phyloP scores from a whole-genome alignment of 2,113 vertebrate genomes.

The Poicephalus gulielmi region DNA sequence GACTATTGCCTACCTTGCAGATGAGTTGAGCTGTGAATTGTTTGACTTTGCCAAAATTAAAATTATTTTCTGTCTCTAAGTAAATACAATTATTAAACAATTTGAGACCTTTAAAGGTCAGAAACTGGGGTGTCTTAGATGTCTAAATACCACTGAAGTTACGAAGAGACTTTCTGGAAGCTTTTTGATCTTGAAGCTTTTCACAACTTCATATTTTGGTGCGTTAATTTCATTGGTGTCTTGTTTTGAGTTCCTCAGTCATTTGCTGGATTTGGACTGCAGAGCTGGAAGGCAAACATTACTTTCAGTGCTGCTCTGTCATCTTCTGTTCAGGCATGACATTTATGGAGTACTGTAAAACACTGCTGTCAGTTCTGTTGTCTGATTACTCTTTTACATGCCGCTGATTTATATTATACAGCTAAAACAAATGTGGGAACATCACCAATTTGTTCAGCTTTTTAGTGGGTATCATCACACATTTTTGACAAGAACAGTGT shows the following conservation, averaged over 20 bases:
- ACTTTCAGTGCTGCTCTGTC: background rate
- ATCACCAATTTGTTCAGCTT: background rate
- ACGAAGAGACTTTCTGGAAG: background rate
- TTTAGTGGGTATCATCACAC: background rate
- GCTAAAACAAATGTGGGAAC: constrained; percentile 21
- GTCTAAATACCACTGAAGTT: background rate
- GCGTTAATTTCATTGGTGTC: background rate
- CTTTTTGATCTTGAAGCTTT: background rate
- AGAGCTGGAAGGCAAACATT: background rate
- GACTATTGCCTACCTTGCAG: background rate
- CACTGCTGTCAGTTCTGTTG: background rate
- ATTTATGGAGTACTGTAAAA: constrained; percentile 5
- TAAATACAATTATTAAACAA: background rate
- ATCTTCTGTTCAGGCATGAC: constrained; percentile 2
- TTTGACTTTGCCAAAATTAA: background rate
- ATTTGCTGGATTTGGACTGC: background rate
- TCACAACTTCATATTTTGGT: background rate
- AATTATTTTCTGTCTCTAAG: background rate
- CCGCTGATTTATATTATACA: constrained; percentile 6
- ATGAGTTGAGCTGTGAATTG: background rate
- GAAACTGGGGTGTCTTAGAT: background rate
- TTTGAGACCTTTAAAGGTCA: background rate
- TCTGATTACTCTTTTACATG: constrained; percentile 24
- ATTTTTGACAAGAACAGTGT: constrained; percentile 8
- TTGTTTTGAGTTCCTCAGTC: background rate